Base-by-base conservation (phyloP, 2,797 vertebrate genomes). In the Gambusia yucatana region DNA sequence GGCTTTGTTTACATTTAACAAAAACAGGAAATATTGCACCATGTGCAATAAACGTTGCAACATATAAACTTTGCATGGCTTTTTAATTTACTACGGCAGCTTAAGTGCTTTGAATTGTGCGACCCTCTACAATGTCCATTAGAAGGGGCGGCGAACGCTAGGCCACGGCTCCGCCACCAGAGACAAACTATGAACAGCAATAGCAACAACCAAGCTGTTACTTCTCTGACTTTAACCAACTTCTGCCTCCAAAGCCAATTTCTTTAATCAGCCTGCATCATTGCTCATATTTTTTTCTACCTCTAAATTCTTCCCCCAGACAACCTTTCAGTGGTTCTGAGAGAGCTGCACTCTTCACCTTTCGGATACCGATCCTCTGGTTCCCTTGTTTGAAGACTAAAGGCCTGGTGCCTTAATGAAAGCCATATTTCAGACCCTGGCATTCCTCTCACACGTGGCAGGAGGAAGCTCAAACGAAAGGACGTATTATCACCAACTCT, bases 401-500 rank as follows among this genome's bases (percentile, higher is more conserved):
- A 73, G 86, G 77, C 81, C 77, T 81, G 76, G 76, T 43, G 77
- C 71, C 82, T 80, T 25, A 57, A 63, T 77, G 75, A 86, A 87
- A 85, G 75, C 77, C 11, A 5, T 91, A 82, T 84, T 87, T 89
- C 86, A 88, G 80, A 59, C 77, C 76, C 80, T 75, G 48, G 78
- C 72, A 79, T 78, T 79, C 65, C 69, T 69, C 77, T 83, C 77
- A 88, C 87, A 92, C 73, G 69, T 82, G 87, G 83, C 78, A 11
- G 59, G 78, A 72, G 2, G 30, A 83, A 72, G 81, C 83, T 77
- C 48, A 57, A 63, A 85, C 57, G 83, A 81, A 72, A 81, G 47
- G 80, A 79, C 80, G 76, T 87, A 85, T 84, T 82, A 91, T 87
- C 73, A 82, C 72, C 61, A 91, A 83, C 85, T 77, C 86, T 89